Base-by-base conservation (phyloP, 1,140 invertebrate species). In the Chironomus tepperi region DNA sequence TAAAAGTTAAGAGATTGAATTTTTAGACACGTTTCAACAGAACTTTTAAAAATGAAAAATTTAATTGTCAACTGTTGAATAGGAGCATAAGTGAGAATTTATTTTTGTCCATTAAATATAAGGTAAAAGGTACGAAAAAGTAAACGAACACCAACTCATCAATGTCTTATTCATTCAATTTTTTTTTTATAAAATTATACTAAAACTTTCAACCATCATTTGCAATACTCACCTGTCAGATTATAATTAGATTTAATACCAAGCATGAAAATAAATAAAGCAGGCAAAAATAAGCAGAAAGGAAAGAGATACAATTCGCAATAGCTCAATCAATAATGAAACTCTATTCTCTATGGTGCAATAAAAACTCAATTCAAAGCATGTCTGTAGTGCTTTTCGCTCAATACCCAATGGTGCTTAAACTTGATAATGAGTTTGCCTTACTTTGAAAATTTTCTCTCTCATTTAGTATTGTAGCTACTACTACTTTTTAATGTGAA, bases 281-380 rank as follows among this genome's bases (percentile, higher is more conserved):
- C 47, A 57, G 12, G 1, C 47, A 57, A 12, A 57, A 57, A 57
- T 57, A 57, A n/a, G n/a, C n/a, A 57, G 12, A n/a, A 57, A 15
- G 1, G 12, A 57, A 34, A 34, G 24, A 34, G 24, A 34, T 34
- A 34, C 24, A 34, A 10, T 15, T 57, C 12, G 47, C 47, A 12
- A n/a, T n/a, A 57, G n/a, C 47, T 57, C 47, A 57, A 57, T 57
- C 47, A 57, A 57, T 57, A 57, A 57, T 57, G 47, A 57, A 57
- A n/a, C 47, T 57, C n/a, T 57, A 57, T 57, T 57, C 47, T 57
- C 47, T 12, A n/a, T n/a, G 47, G 47, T 57, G 47, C 47, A 57
- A 57, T 57, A n/a, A 57, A 57, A 57, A 57, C 47, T 57, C 47
- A 57, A 57, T 57, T 57, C 47, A 57, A n/a, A 57, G 47, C 43